Evolutionary conservation across 2,797 vertebrate genomes (phyloP).

Genomic region (Thamnophis elegans): DNA sequence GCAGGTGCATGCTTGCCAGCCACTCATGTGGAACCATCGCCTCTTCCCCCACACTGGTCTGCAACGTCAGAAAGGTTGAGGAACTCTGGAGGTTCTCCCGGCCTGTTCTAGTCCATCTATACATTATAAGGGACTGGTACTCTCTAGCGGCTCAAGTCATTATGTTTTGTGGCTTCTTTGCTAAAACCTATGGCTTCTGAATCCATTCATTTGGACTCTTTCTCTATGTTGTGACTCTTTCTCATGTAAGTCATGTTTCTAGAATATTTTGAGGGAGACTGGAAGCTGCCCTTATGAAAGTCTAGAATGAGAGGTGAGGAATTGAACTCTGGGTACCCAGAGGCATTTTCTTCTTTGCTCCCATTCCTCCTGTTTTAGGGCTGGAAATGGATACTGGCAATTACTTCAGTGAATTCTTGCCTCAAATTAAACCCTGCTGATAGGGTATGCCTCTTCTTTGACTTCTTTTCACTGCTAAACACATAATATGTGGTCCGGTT

Average conservation of each 20-base stretch:
- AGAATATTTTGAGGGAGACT: background rate
- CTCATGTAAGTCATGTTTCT: background rate
- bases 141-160: background rate
- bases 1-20: rapidly evolving
- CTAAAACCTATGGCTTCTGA: background rate
- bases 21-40: background rate
- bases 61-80: background rate
- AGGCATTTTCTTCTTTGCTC: background rate
- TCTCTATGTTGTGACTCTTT: background rate
- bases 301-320: background rate
- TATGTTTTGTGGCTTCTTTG: background rate
- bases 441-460: background rate
- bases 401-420: background rate
- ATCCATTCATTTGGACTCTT: background rate
- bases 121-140: background rate
- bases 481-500: background rate
- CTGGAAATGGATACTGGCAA: background rate
- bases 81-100: background rate
- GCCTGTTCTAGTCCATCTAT: background rate
- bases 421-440: background rate
- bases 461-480: background rate
- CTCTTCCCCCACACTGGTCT: background rate
- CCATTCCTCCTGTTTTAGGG: background rate
- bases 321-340: background rate
- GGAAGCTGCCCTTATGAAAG: background rate